phyloP scores from a whole-genome alignment of 2,113 vertebrate genomes.

The Pyrgilauda ruficollis region DNA sequence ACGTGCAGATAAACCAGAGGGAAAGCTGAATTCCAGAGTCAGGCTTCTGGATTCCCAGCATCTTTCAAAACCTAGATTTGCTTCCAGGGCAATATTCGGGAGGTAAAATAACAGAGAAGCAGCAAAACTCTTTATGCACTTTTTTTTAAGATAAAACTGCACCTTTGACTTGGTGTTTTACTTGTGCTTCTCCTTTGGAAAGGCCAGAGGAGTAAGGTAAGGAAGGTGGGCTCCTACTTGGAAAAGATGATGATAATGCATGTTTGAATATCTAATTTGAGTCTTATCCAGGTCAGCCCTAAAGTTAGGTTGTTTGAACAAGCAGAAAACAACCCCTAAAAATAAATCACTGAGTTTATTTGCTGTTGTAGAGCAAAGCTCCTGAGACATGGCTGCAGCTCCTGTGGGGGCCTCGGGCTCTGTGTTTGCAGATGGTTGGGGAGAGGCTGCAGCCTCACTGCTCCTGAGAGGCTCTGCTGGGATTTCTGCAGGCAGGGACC shows the following conservation, averaged over 20 bases:
- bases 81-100: neutral
- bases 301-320: neutral
- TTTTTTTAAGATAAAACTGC: neutral
- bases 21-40: neutral
- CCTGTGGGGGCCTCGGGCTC: neutral
- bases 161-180: neutral
- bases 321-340: neutral
- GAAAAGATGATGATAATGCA: neutral
- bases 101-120: neutral
- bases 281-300: neutral
- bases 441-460: neutral
- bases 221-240: neutral
- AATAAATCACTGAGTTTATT: neutral
- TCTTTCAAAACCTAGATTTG: neutral
- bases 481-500: neutral
- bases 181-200: neutral
- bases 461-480: neutral
- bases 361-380: neutral
- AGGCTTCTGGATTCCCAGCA: neutral
- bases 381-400: neutral
- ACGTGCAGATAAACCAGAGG: fast-evolving
- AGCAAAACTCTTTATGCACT: neutral
- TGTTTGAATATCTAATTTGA: neutral
- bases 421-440: neutral
- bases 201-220: neutral